These are phyloP conservation scores for Tupaia tana DNA, from an alignment of 2,113 vertebrate species.

Conservation along the genomic window DNA sequence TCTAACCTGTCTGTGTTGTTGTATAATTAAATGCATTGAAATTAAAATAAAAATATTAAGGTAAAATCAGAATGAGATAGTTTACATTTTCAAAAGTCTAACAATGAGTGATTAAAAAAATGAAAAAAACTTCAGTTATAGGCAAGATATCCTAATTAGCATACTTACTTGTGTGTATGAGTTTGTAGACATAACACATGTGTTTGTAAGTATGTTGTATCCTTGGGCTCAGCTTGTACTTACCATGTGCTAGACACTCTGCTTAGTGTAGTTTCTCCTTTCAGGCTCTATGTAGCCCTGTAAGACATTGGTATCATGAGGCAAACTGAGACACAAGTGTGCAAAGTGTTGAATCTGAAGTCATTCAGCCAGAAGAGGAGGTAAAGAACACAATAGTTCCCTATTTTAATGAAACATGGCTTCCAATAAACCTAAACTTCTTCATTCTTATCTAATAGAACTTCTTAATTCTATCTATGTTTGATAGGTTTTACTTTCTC, in stretches of 20 bases:
- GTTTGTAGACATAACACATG: not conserved
- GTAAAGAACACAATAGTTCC: not conserved
- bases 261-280: not conserved
- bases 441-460: not conserved
- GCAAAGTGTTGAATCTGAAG: not conserved
- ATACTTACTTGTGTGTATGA: not conserved
- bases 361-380: not conserved
- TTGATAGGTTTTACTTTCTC: not conserved
- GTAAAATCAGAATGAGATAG: not conserved
- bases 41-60: not conserved
- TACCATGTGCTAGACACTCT: not conserved
- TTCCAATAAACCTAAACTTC: not conserved
- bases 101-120: not conserved
- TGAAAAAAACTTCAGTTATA: not conserved
- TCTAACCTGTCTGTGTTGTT: not conserved
- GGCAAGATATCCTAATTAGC: not conserved
- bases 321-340: not conserved
- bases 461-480: not conserved
- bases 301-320: too few relatives aligned
- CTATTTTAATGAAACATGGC: not conserved
- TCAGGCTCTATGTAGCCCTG: not conserved
- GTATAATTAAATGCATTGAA: not conserved
- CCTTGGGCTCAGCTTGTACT: not conserved
- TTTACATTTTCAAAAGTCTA: slow-evolving; percentile 8
- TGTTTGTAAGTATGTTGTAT: too few relatives aligned